Conservation (phyloP, 30 jellyfish, hydroid and myxozoan species). For the Sanderia malayensis region DNA sequence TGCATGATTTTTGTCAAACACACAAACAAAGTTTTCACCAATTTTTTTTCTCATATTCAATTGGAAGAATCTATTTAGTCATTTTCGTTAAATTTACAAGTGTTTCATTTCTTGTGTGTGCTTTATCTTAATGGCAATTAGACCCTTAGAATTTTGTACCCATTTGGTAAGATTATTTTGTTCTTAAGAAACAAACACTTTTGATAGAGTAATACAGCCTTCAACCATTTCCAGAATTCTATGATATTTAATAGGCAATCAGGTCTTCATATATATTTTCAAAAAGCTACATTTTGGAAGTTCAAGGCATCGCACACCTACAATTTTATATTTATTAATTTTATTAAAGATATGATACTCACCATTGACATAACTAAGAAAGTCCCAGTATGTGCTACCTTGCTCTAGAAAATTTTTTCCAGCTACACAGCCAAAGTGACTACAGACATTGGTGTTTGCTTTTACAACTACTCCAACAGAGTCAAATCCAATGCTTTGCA, state of each 20-base stretch:
- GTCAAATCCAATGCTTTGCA: conserved; percentile 33
- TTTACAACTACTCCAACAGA: conserved; percentile 33
- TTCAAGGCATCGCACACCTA: neutral
- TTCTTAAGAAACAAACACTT: too few relatives aligned
- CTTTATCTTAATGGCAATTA: too few relatives aligned
- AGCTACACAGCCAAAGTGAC: conserved; percentile 27
- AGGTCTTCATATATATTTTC: neutral
- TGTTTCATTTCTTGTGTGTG: too few relatives aligned
- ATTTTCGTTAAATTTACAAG: too few relatives aligned
- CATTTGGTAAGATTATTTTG: too few relatives aligned
- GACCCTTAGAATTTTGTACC: too few relatives aligned
- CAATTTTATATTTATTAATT: too few relatives aligned
- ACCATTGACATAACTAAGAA: conserved; percentile 8
- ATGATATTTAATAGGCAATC: neutral
- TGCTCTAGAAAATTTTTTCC: conserved; percentile 26
- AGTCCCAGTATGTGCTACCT: conserved; percentile 23
- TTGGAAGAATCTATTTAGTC: too few relatives aligned
- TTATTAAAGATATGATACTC: conserved; percentile 5
- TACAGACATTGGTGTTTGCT: conserved; percentile 36
- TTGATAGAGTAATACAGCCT: neutral
- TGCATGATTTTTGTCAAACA: too few relatives aligned
- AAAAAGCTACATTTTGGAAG: neutral
- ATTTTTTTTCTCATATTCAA: too few relatives aligned
- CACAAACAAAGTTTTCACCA: too few relatives aligned
- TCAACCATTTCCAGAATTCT: neutral